Percentiles rank a stretch among this genome's conserved stretches.
phyloP scores from a whole-genome alignment of 2,113 vertebrate species.

The Nestor notabilis region DNA sequence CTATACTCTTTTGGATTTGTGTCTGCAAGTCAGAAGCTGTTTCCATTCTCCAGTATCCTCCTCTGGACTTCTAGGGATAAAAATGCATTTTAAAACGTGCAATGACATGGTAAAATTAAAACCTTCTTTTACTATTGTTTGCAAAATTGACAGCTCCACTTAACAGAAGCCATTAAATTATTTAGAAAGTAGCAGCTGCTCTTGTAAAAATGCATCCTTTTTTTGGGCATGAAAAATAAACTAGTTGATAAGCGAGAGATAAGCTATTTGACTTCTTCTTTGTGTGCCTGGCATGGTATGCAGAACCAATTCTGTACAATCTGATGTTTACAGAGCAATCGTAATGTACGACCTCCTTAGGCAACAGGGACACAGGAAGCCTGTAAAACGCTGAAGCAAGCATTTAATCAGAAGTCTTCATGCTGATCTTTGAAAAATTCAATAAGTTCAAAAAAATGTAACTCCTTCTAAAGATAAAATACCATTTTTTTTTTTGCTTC shows the following conservation, averaged over 20 bases:
- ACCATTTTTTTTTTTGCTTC: slow-evolving; percentile 3
- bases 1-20: slow-evolving; percentile 16
- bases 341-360: slow-evolving; percentile 61
- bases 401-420: slow-evolving; percentile 72
- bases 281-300: slow-evolving; percentile 50
- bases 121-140: slow-evolving; percentile 62
- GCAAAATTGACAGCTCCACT: slow-evolving; percentile 71
- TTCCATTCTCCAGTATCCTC: slow-evolving; percentile 38
- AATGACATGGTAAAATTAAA: slow-evolving; percentile 62
- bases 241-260: slow-evolving; percentile 72
- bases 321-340: slow-evolving; percentile 76
- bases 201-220: slow-evolving; percentile 59
- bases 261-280: slow-evolving; percentile 66
- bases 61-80: slow-evolving; percentile 48
- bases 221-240: slow-evolving; percentile 75
- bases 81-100: slow-evolving; percentile 53
- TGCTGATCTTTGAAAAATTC: slow-evolving; percentile 72
- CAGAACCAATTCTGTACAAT: slow-evolving; percentile 65
- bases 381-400: slow-evolving; percentile 64
- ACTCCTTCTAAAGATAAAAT: slow-evolving; percentile 65
- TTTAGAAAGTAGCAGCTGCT: slow-evolving; percentile 74
- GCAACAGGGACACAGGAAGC: slow-evolving; percentile 67
- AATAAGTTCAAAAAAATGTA: slow-evolving; percentile 62
- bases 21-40: slow-evolving; percentile 1
- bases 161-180: slow-evolving; percentile 75